phyloP scores from a whole-genome alignment of 2,797 vertebrate genomes.

The Hyperoplus immaculatus region DNA sequence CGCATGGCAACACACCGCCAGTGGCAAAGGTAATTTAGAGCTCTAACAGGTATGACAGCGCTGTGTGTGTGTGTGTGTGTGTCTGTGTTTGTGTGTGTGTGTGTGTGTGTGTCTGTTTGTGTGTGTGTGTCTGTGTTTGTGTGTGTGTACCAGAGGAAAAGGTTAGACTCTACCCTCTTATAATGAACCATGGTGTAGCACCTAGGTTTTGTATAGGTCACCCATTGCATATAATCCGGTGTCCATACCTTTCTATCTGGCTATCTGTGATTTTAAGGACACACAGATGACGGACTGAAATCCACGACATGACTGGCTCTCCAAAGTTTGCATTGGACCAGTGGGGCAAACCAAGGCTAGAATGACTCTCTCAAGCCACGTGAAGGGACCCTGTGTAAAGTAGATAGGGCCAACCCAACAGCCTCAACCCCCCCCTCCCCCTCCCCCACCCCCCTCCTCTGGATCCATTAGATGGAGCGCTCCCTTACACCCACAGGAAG shows the following conservation, averaged over 20 bases:
- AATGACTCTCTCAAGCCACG: slow-evolving; percentile 65
- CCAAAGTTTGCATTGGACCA: slow-evolving; percentile 40
- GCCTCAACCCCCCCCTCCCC: slow-evolving; percentile 30
- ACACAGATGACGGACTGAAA: slow-evolving; percentile 24
- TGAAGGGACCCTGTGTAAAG: slow-evolving; percentile 70
- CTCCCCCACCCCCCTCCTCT: slow-evolving; percentile 45
- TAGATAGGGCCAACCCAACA: slow-evolving; percentile 62
- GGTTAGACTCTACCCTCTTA: slow-evolving; percentile 52
- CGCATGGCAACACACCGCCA: slow-evolving; percentile 71
- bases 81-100: slow-evolving; percentile 42
- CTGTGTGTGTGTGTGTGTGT: slow-evolving; percentile 31
- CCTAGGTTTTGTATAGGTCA: slow-evolving; percentile 63
- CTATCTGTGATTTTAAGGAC: slow-evolving; percentile 48
- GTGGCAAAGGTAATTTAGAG: slow-evolving; percentile 83
- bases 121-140: too few relatives aligned
- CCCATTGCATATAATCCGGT: slow-evolving; percentile 37
- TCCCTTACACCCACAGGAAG: slow-evolving; percentile 75
- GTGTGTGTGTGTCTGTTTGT: not conserved
- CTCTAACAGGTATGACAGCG: slow-evolving; percentile 86
- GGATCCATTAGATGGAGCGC: slow-evolving; percentile 83
- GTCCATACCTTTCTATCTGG: slow-evolving; percentile 28
- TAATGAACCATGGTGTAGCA: slow-evolving; percentile 53
- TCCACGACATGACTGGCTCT: slow-evolving; percentile 35
- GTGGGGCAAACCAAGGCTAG: slow-evolving; percentile 55
- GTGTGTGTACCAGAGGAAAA: slow-evolving; percentile 50